These are phyloP conservation scores for Drosophila eohydei DNA, from an alignment of 2,888 invertebrate genomes.

Conservation along the genomic window DNA sequence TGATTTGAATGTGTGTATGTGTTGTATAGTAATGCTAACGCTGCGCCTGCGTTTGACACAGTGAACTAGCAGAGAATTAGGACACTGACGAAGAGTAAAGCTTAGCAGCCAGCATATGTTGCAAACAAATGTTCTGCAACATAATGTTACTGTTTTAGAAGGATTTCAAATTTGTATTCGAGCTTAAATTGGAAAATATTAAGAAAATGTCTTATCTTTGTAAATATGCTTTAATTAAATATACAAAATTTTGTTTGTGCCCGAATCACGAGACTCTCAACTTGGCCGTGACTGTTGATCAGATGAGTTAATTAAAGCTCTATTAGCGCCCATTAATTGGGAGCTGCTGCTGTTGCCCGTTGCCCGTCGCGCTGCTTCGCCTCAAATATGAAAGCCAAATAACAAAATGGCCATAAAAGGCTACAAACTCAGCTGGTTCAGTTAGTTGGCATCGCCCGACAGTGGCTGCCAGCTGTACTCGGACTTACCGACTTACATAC, in stretches of 20 bases:
- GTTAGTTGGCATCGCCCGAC: constrained; percentile 17
- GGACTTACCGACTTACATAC: constrained; percentile 19
- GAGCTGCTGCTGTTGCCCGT: constrained; percentile 20
- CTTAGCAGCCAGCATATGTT: constrained; percentile 2
- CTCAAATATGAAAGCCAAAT: constrained; percentile 58
- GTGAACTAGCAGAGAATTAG: constrained; percentile 7
- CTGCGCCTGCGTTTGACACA: constrained; percentile 49
- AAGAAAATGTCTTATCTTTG: background rate
- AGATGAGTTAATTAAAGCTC: constrained; percentile 50
- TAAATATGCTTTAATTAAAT: background rate
- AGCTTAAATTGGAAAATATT: background rate
- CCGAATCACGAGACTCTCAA: constrained; percentile 24
- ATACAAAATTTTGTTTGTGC: background rate
- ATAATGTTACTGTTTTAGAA: background rate
- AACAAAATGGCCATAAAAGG: constrained; percentile 68
- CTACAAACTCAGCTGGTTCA: constrained; percentile 32
- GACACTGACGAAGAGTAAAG: constrained; percentile 21
- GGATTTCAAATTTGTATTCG: background rate
- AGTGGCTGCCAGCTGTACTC: constrained; percentile 46
- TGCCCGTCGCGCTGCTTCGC: constrained; percentile 18
- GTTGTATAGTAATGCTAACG: constrained; percentile 15
- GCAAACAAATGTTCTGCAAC: background rate
- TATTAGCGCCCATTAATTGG: constrained; percentile 72
- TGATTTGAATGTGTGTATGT: constrained; percentile 13
- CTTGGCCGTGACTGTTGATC: constrained; percentile 40